A percentile compares a stretch with the other conserved stretches of the same genome.
Evolutionary conservation across 1,140 invertebrate species (phyloP).

Genomic region (Conus betulinus): DNA sequence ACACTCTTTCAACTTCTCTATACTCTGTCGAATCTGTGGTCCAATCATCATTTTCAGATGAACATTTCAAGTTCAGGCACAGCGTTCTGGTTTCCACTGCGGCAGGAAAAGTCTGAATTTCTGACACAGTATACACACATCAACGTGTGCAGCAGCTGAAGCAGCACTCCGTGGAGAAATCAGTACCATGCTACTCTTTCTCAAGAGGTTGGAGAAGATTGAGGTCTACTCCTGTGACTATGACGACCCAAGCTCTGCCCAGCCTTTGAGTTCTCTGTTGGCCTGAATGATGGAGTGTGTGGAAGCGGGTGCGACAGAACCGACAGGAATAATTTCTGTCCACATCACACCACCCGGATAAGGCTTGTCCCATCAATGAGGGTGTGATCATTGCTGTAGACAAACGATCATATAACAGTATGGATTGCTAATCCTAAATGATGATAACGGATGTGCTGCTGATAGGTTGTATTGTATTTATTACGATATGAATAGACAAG

Average conservation of each 20-base stretch:
- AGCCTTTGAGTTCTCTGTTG: neutral
- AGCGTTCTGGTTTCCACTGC: conserved; percentile 63
- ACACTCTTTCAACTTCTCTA: too few relatives aligned
- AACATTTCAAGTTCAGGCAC: conserved; percentile 50
- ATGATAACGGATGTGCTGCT: too few relatives aligned
- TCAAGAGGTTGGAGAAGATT: conserved; percentile 28
- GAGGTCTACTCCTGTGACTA: neutral
- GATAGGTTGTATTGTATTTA: too few relatives aligned
- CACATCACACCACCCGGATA: neutral
- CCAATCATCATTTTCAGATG: neutral
- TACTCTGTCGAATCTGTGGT: too few relatives aligned
- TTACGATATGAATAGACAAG: too few relatives aligned
- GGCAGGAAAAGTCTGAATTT: conserved; percentile 42
- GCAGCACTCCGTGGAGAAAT: neutral
- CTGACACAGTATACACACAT: conserved; percentile 34
- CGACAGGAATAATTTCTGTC: neutral
- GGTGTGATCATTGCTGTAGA: neutral
- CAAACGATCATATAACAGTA: too few relatives aligned
- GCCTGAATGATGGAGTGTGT: conserved; percentile 3
- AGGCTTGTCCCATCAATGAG: neutral
- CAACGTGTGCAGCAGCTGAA: neutral
- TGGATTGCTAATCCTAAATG: too few relatives aligned
- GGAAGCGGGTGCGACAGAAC: conserved; percentile 19
- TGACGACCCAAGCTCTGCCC: neutral
- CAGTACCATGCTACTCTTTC: conserved; percentile 16